phyloP scores from a whole-genome alignment of 2,797 vertebrate genomes.

The Melanotaenia trifasciata region DNA sequence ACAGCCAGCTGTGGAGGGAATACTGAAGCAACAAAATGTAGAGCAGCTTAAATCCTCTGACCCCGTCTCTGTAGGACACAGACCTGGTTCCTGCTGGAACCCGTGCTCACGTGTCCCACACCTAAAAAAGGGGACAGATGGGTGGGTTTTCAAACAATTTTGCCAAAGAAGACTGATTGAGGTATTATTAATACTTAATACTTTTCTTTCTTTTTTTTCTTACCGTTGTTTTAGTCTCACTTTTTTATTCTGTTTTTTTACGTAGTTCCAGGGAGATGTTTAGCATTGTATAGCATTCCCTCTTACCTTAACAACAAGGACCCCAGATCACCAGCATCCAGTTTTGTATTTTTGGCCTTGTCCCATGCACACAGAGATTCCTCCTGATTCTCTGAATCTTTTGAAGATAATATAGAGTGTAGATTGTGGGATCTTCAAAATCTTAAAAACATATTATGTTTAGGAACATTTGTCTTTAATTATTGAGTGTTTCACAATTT shows the following conservation, averaged over 20 bases:
- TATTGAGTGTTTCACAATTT: too few relatives aligned
- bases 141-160: background rate
- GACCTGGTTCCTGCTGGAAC: slow-evolving; percentile 28
- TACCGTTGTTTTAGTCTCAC: background rate
- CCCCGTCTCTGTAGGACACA: slow-evolving; percentile 33
- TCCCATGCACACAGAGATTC: too few relatives aligned
- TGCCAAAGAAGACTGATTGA: background rate
- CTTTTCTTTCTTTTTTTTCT: background rate
- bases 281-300: background rate
- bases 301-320: background rate
- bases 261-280: background rate
- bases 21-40: slow-evolving; percentile 3
- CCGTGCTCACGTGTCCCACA: slow-evolving; percentile 12
- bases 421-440: too few relatives aligned
- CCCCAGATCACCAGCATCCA: too few relatives aligned
- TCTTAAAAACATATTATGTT: too few relatives aligned
- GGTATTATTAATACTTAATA: background rate
- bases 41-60: slow-evolving; percentile 35
- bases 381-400: too few relatives aligned
- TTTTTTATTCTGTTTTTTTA: background rate
- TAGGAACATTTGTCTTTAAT: too few relatives aligned
- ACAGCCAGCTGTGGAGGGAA: slow-evolving; percentile 40
- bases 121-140: slow-evolving; percentile 1
- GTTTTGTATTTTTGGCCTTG: too few relatives aligned
- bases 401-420: too few relatives aligned